phyloP scores from a whole-genome alignment of 2,888 invertebrate species.

The Endotricha flammealis region DNA sequence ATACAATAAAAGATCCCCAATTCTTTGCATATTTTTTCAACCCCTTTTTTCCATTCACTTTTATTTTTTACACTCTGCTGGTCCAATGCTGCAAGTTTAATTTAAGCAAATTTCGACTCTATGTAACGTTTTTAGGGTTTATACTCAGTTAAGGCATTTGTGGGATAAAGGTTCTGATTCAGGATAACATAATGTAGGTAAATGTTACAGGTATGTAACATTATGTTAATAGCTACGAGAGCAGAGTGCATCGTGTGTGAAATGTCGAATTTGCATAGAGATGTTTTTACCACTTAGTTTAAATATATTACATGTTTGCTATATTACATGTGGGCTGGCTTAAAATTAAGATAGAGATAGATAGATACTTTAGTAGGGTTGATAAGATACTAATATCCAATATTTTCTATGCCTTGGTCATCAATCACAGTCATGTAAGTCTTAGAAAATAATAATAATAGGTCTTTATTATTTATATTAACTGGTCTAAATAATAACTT shows the following conservation, averaged over 20 bases:
- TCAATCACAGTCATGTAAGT: too few species aligned
- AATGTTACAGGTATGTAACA: conserved; percentile 24
- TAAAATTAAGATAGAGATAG: too few species aligned
- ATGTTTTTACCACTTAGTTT: conserved; percentile 3
- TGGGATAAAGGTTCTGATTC: conserved; percentile 16
- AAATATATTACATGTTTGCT: conserved; percentile 7
- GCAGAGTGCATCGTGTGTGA: conserved; percentile 15
- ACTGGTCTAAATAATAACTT: too few species aligned
- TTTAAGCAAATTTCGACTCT: conserved; percentile 1
- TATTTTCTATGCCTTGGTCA: too few species aligned
- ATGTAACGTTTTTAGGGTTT: neutral
- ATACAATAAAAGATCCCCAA: too few species aligned
- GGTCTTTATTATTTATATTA: too few species aligned
- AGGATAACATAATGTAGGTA: conserved; percentile 22
- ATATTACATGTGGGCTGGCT: too few species aligned
- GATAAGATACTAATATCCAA: too few species aligned
- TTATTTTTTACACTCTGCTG: conserved; percentile 3
- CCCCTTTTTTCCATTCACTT: neutral
- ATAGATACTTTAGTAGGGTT: too few species aligned
- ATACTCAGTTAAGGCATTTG: neutral
- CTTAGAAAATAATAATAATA: too few species aligned
- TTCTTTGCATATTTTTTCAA: neutral
- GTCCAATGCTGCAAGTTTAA: neutral
- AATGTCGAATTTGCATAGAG: conserved; percentile 16
- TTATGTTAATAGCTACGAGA: conserved; percentile 26